Base-by-base conservation (phyloP, 1,140 invertebrate genomes). In the Drosophila chauvacae region DNA sequence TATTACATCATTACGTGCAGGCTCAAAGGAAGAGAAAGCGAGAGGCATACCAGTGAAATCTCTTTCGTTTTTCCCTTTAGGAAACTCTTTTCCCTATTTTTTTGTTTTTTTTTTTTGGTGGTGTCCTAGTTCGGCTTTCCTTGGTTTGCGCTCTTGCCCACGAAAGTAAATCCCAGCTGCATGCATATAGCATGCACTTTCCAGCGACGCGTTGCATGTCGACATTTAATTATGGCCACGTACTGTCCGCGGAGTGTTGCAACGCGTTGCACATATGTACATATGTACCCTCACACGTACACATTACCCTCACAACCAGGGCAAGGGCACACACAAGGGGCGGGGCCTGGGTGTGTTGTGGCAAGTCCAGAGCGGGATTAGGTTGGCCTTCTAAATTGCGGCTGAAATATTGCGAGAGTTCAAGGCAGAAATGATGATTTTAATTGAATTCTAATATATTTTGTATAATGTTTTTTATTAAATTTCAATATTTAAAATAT, bases 1-100 rank as follows among this genome's bases (percentile, higher is more conserved):
- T 91, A 91, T 91, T 91, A 91, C 88, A 91, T 91, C 88, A 91
- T 91, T 91, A 91, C 84, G 81, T 88, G 81, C 88, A 87, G 80
- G 64, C 76, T 51, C 5, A 18, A 13, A 20, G 6, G 3, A 35
- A 16, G 18, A 26, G 35, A 55, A 35, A 55, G 51, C 30, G 70
- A 59, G 75, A 50, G 81, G 53, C 57, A 68, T 37, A 11, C 47
- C 37, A 35, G 28, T 20, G 35, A 48, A 68, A 62, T 66, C 66
- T 69, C 37, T 33, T 23, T n/a, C 37, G 30, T 18, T 23, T 45
- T 37, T 37, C 23, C 33, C 44, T 55, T 37, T 50, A 23, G 30
- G 37, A 71, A 59, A 56, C 55, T 45, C 30, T 71, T 60, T 14
- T 3, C 6, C 37, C 13, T 5, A 4, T 2, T 35, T 14, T 37